Conservation (phyloP, 2,888 invertebrate species). For the Gnatocerus cornutus region DNA sequence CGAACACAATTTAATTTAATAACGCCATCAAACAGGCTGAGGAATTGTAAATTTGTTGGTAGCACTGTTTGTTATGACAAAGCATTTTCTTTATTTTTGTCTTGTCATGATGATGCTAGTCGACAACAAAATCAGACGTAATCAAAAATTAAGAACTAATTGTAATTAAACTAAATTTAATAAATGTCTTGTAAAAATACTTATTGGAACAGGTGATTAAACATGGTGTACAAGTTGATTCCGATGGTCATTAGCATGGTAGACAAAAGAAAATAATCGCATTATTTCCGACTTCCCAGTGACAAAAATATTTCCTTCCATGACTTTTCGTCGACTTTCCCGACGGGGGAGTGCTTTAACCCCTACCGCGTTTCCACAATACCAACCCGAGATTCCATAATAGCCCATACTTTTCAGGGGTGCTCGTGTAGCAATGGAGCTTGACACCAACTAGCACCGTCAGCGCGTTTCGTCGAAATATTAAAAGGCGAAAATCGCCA, state of each 20-base stretch:
- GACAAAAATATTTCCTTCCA: slow-evolving; percentile 11
- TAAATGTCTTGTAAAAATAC: too few relatives aligned
- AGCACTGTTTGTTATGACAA: too few relatives aligned
- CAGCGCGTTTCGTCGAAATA: slow-evolving; percentile 51
- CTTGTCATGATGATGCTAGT: too few relatives aligned
- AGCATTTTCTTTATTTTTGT: too few relatives aligned
- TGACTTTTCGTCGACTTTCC: slow-evolving; percentile 24
- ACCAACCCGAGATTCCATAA: slow-evolving; percentile 61
- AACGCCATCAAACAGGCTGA: too few relatives aligned
- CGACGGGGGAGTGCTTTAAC: slow-evolving; percentile 50
- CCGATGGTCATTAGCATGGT: not conserved
- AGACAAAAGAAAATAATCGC: not conserved
- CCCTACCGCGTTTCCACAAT: slow-evolving; percentile 57
- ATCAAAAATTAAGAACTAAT: too few relatives aligned
- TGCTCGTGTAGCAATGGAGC: slow-evolving; percentile 61
- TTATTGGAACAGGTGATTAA: too few relatives aligned
- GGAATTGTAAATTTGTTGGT: too few relatives aligned
- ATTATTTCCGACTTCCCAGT: not conserved
- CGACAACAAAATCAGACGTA: too few relatives aligned
- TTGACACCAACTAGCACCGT: slow-evolving; percentile 65
- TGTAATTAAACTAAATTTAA: too few relatives aligned
- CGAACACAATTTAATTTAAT: too few relatives aligned
- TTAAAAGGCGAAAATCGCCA: slow-evolving; percentile 33
- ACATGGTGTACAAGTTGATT: too few relatives aligned
- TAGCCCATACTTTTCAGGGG: slow-evolving; percentile 59